phyloP scores from a whole-genome alignment of 1,140 invertebrate genomes.

The Diabrotica undecimpunctata region DNA sequence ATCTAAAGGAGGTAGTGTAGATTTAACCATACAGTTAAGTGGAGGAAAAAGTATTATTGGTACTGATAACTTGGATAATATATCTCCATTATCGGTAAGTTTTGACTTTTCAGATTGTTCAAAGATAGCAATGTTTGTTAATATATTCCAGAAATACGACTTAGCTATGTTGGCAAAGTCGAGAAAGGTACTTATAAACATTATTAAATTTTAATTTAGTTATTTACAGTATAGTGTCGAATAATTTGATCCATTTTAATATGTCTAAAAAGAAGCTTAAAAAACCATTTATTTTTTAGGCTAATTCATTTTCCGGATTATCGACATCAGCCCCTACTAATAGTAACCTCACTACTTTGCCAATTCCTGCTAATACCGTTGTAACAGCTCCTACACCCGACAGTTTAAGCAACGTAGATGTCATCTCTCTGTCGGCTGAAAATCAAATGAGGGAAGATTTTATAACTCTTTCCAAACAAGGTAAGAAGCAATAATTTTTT shows the following conservation, averaged over 20 bases:
- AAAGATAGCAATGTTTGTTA: no score
- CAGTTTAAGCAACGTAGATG: conserved; percentile 41
- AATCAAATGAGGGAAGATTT: conserved; percentile 66
- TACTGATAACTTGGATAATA: conserved; percentile 39
- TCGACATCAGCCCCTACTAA: conserved; percentile 29
- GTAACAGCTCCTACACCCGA: conserved; percentile 34
- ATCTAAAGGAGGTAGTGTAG: conserved; percentile 59
- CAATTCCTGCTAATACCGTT: conserved; percentile 27
- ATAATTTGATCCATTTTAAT: no score
- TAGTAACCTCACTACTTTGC: conserved; percentile 25
- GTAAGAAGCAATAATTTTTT: conserved; percentile 38
- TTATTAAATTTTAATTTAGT: no score
- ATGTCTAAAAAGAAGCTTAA: no score
- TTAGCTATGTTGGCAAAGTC: no score
- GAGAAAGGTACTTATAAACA: no score
- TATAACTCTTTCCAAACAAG: conserved; percentile 62
- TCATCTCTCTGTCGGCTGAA: conserved; percentile 49
- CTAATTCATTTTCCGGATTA: conserved; percentile 32
- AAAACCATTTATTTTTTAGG: conserved; percentile 24
- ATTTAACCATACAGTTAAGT: conserved; percentile 51
- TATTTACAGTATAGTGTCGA: no score
- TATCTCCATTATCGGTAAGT: conserved; percentile 48
- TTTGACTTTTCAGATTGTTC: not conserved
- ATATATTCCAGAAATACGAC: no score
- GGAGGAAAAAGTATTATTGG: conserved; percentile 27